These are phyloP conservation scores for Gobius niger DNA, from an alignment of 2,113 vertebrate genomes.

Conservation along the genomic window DNA sequence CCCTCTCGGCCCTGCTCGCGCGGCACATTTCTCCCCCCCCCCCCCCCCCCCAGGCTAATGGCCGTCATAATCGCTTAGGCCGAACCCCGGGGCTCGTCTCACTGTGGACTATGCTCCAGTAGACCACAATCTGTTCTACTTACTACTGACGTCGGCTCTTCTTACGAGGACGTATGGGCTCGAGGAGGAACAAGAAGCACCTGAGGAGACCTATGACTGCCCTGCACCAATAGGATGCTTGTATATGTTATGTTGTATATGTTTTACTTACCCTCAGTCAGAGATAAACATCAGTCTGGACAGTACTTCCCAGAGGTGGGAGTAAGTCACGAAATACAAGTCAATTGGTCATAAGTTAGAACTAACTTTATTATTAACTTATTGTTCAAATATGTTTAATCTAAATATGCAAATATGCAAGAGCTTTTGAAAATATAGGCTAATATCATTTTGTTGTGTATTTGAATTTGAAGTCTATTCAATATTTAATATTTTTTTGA, in stretches of 20 bases:
- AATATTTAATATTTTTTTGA: no score
- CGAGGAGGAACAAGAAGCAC: neutral
- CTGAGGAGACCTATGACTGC: neutral
- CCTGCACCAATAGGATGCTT: neutral
- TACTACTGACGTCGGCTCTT: conserved; percentile 22
- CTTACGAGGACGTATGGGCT: conserved; percentile 6
- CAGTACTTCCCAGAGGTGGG: no score
- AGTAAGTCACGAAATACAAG: no score
- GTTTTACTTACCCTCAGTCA: no score
- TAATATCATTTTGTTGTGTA: no score
- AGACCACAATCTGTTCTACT: conserved; percentile 52
- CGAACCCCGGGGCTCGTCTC: conserved; percentile 37
- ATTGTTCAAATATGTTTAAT: no score
- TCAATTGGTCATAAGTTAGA: no score
- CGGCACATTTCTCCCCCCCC: conserved; percentile 13
- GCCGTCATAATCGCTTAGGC: conserved; percentile 45
- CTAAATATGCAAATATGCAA: no score
- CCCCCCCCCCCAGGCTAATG: conserved; percentile 28
- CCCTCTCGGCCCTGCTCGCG: conserved; percentile 23
- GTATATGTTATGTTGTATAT: neutral
- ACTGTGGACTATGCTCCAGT: conserved; percentile 25
- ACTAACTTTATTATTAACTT: no score
- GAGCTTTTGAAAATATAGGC: no score
- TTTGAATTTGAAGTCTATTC: no score
- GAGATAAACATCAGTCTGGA: no score